phyloP scores from a whole-genome alignment of 2,113 vertebrate genomes.

The Lucifuga dentata region DNA sequence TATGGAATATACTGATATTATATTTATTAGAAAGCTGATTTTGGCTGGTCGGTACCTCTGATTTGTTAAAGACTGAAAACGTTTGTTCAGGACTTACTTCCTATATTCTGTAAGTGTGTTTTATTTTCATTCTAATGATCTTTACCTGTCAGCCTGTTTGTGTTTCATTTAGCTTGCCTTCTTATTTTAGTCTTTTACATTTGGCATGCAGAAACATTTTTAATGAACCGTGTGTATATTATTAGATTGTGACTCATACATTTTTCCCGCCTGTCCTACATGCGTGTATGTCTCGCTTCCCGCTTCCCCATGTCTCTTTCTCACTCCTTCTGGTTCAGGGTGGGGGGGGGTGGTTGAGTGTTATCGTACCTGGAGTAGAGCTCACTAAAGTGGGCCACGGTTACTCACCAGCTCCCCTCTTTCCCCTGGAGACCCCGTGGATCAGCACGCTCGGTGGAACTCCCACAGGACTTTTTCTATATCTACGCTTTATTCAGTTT shows the following conservation, averaged over 20 bases:
- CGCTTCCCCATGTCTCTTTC: not conserved
- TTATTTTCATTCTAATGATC: no score
- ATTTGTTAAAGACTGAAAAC: no score
- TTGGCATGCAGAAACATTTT: constrained; percentile 2
- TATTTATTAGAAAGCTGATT: no score
- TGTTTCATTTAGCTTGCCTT: not conserved
- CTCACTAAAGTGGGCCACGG: constrained; percentile 81
- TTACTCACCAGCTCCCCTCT: constrained; percentile 79
- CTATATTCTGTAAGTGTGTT: no score
- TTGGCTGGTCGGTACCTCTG: no score
- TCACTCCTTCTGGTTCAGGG: constrained; percentile 38
- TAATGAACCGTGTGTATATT: constrained; percentile 14
- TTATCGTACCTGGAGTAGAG: constrained; percentile 69
- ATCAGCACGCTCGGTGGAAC: constrained; percentile 48
- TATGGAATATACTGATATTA: no score
- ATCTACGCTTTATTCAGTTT: constrained; percentile 63
- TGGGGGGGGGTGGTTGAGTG: constrained; percentile 34
- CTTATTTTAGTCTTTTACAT: not conserved
- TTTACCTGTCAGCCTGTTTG: no score
- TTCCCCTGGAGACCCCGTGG: constrained; percentile 66
- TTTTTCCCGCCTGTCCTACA: constrained; percentile 10
- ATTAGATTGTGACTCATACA: constrained; percentile 32
- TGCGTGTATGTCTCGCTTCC: constrained; percentile 21
- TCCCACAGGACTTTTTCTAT: constrained; percentile 70
- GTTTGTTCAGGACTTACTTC: no score